Evolutionary conservation across 2,888 invertebrate species (phyloP), one percentile per base, ranked within the genome.

Genomic region (Trachelus troglodyta): DNA sequence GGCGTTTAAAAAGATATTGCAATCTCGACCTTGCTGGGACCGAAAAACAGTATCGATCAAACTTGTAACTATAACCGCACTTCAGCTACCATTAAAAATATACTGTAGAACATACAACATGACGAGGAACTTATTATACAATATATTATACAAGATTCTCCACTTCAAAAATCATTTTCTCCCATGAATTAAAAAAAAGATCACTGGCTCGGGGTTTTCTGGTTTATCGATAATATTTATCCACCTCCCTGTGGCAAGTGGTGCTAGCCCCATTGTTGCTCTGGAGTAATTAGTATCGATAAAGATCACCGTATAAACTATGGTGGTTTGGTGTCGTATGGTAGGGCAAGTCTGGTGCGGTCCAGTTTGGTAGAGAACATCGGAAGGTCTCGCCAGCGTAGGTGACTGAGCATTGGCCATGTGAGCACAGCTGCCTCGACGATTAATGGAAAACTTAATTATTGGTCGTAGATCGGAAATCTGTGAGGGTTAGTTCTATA

Each of bases 391-490:
- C 71, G 71, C 34, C 71, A 33, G 71, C 12, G 33, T 71, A 71
- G 71, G 33, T 33, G 71, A 71, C 71, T 34, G 33, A 71, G 71
- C 12, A 23, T 71, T 34, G 71, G 75, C 80, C 84, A 82, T 88
- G 87, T 87, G 88, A 86, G 83, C 82, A 83, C 89, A 88, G 86
- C 89, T 90, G 89, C 84, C 84, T 84, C 82, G 77, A 89, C 88
- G 89, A 89, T 89, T 90, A 89, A 90, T 89, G 88, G 86, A 85
- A 88, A 89, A 89, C 88, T 89, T 89, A 88, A 89, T 89, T 89
- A 89, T 88, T 87, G 85, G 82, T 79, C 81, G 75, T 80, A 79
- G 81, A 81, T 82, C 78, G 81, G 75, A 76, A 68, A 81, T 80
- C 80, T 79, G 78, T 34, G 78, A 76, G 74, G 69, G 77, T 34